Evolutionary conservation across 2,113 vertebrate genomes (phyloP), one percentile per base, ranked within the genome.

Genomic region (Athene noctua): DNA sequence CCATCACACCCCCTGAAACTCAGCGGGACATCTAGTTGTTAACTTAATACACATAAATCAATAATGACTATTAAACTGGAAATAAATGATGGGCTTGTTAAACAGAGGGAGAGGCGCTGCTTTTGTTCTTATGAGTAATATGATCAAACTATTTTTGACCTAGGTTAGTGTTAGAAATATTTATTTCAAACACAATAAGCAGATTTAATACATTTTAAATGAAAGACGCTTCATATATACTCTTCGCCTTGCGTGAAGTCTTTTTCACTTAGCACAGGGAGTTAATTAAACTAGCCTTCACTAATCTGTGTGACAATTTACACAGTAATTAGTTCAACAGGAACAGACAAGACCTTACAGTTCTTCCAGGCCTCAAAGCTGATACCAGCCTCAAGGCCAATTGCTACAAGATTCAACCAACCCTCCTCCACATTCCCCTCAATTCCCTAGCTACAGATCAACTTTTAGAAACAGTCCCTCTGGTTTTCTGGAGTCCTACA

Each of bases 211-310:
- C 21, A 94, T 80, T 96, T 92, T 63, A 92, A 88, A 93, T 72
- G 32, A 77, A 86, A 84, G 72, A 80, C 0, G 0, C 52, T 58
- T 83, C 44, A 7, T 79, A 73, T 96, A 90, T 96, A 73, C 73
- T 83, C n/a, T 92, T 93, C 74, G 59, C 36, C 86, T 70, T 57
- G 62, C 61, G 58, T 57, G 51, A 96, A 91, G 88, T 40, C 86
- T 88, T 89, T 92, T 36, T 75, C 88, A 92, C 82, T 92, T 93
- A 96, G 74, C 0, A 0, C 78, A 75, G 21, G 58, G 81, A 94
- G 70, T 97, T 97, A 97, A 97, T 98, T 97, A 98, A 95, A 97
- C 58, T 70, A 81, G 46, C 73, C 94, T 85, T 88, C 67, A 67
- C 74, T 95, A 96, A 97, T 96, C 58, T 88, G 89, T 3, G 27